phyloP scores from a whole-genome alignment of 2,797 vertebrate genomes.

The Pseudotriccus pelzelni region DNA sequence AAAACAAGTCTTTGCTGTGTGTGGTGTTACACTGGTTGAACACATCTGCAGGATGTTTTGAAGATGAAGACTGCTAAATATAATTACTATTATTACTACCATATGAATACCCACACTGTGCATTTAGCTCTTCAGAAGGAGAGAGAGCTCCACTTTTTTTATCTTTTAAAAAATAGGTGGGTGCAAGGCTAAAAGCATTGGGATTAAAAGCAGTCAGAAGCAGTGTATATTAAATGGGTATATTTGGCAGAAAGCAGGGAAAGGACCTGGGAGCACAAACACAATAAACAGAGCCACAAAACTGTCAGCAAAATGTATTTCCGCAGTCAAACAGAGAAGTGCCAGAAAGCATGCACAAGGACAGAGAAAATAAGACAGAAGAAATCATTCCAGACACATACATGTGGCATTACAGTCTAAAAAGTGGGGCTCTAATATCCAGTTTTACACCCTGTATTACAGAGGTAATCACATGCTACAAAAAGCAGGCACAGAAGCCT shows the following conservation, averaged over 20 bases:
- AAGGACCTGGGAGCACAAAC: not conserved
- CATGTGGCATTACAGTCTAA: not conserved
- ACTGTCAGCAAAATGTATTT: constrained; percentile 19
- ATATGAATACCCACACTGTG: not conserved
- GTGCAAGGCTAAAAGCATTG: not conserved
- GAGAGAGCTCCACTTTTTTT: not conserved
- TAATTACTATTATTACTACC: not conserved
- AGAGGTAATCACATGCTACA: not conserved
- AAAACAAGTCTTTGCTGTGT: not conserved
- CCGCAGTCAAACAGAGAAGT: not conserved
- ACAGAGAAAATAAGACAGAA: not conserved
- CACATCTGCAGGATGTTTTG: not conserved
- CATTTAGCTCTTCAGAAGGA: not conserved
- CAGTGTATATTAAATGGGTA: not conserved
- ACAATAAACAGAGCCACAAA: constrained; percentile 16
- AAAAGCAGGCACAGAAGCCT: not conserved
- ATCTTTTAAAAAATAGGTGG: not conserved
- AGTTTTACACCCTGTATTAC: not conserved
- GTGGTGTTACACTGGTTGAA: not conserved
- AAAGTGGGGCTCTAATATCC: not conserved
- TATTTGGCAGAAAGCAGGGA: not conserved
- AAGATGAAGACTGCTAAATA: not conserved
- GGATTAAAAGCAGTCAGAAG: not conserved
- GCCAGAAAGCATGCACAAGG: not conserved
- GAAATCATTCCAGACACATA: not conserved